Evolutionary conservation across 2,113 vertebrate genomes (phyloP), one percentile per base, ranked within the genome.

Genomic region (Galeopterus variegatus): DNA sequence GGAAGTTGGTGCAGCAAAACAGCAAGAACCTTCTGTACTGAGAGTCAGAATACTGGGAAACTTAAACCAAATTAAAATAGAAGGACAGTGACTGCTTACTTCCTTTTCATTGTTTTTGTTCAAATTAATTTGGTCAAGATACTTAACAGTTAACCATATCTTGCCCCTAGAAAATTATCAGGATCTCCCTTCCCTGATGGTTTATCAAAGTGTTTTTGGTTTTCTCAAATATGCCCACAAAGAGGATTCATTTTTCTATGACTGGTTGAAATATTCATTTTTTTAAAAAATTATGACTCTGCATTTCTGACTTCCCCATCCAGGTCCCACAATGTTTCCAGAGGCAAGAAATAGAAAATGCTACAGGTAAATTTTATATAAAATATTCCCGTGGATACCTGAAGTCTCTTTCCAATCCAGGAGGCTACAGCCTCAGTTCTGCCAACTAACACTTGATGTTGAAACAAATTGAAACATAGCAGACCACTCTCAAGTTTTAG

Each of bases 21-120:
- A 84, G 62, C 45, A 88, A 95, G 94, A 76, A 97, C 90, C 54
- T 92, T 90, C 84, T 97, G 94, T 96, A 58, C 92, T 24, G 12
- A 93, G 95, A 93, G 86, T 54, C 12, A 97, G 95, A 97, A 97
- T 96, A 81, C 91, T 52, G 93, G 96, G 97, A 98, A 98, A 95
- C 64, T 45, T 89, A 73, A 3, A 75, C 79, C 45, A 82, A 94
- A 81, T 88, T 69, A 87, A 94, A 97, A 91, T 12, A 91, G 81
- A 82, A 93, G 70, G 83, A 95, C 73, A 94, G 52, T 83, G 70
- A 83, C 90, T 92, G 58, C 83, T 95, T 69, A 92, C 90, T 97
- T 97, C 96, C 96, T 96, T 77, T 90, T 73, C 75, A 96, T 96
- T 97, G 96, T 97, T 97, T 77, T 95, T 62, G 28, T 72, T 92